Conservation (phyloP, 1,140 invertebrate species). For the Glossosoma conforme region DNA sequence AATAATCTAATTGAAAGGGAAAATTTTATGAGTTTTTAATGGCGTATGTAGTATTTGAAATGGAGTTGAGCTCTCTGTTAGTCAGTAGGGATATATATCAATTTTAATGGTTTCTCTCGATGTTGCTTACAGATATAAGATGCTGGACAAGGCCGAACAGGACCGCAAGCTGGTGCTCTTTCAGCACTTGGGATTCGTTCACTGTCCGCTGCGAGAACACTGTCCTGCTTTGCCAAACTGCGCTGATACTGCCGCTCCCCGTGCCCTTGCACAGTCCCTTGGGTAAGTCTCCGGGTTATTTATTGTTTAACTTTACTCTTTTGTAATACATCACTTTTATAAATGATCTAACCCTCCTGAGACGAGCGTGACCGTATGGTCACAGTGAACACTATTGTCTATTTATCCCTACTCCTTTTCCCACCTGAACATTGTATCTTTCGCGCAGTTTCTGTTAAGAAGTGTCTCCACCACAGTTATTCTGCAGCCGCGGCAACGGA, state of each 20-base stretch:
- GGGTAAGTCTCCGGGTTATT: constrained; percentile 26
- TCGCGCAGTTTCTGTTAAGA: too few relatives aligned
- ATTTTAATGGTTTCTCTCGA: background rate
- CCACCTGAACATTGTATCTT: too few relatives aligned
- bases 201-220: constrained; percentile 90
- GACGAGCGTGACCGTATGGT: too few relatives aligned
- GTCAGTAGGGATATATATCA: background rate
- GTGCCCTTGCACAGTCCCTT: constrained; percentile 42
- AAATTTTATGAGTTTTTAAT: too few relatives aligned
- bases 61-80: too few relatives aligned
- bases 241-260: constrained; percentile 61
- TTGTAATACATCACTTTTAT: background rate
- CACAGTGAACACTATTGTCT: too few relatives aligned
- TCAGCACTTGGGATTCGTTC: constrained; percentile 93
- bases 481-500: too few relatives aligned
- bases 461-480: too few relatives aligned
- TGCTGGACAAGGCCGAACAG: constrained; percentile 88
- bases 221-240: constrained; percentile 89
- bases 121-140: constrained; percentile 73
- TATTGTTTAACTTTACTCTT: background rate
- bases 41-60: too few relatives aligned
- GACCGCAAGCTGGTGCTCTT: constrained; percentile 91
- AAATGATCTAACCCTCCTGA: background rate
- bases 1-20: too few relatives aligned
- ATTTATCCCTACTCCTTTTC: too few relatives aligned